Conservation (phyloP, 92 coral and sea anemone species). For the Porites evermanni region DNA sequence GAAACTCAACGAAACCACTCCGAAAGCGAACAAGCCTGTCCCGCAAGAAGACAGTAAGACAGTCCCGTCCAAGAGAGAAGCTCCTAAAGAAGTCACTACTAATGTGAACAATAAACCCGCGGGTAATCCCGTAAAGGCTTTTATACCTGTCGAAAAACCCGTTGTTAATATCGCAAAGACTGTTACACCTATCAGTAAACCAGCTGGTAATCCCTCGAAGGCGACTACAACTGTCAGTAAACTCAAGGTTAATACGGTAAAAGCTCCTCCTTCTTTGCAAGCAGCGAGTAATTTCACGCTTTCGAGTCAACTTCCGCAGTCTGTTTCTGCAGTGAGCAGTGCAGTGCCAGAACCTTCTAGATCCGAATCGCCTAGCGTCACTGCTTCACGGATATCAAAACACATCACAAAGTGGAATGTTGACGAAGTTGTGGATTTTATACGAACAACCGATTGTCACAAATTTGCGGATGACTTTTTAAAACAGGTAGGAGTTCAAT, state of each 20-base stretch:
- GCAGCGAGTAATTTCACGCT: too few species aligned
- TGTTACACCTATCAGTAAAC: background rate
- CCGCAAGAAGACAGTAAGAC: background rate
- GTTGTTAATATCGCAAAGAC: background rate
- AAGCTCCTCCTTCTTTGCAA: too few species aligned
- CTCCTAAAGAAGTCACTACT: background rate
- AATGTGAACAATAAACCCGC: background rate
- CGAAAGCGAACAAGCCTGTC: background rate
- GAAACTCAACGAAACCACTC: background rate
- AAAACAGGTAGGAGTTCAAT: slow-evolving; percentile 68
- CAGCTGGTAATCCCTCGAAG: background rate
- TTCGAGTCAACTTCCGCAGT: background rate
- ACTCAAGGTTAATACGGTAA: too few species aligned
- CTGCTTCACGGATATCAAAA: slow-evolving; percentile 35
- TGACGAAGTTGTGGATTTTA: slow-evolving; percentile 69
- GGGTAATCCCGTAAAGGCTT: background rate
- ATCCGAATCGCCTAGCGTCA: slow-evolving; percentile 3
- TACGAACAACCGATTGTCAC: slow-evolving; percentile 72
- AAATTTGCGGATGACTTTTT: slow-evolving; percentile 71
- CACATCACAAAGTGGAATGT: slow-evolving; percentile 77
- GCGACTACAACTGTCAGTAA: too few species aligned
- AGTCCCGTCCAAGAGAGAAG: background rate
- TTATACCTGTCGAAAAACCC: too few species aligned
- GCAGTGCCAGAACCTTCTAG: background rate
- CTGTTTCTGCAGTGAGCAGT: background rate